phyloP scores from a whole-genome alignment of 2,797 vertebrate genomes.

The Toxotes lorentzi region DNA sequence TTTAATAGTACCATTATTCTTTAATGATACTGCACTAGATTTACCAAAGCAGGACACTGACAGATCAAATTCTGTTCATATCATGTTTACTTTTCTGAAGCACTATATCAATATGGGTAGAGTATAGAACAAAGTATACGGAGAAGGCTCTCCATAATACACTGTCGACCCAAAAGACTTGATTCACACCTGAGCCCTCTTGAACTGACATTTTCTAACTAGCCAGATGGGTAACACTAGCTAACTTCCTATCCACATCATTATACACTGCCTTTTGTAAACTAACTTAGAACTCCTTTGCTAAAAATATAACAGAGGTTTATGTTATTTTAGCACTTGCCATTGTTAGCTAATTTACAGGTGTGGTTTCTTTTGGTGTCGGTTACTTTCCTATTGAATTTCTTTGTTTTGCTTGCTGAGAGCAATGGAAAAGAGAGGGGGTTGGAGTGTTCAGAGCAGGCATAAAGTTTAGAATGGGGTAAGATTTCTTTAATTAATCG shows the following conservation, averaged over 20 bases:
- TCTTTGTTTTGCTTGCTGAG: slow-evolving; percentile 35
- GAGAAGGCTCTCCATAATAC: slow-evolving; percentile 15
- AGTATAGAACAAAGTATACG: not conserved
- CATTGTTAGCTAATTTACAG: slow-evolving; percentile 60
- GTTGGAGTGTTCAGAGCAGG: not conserved
- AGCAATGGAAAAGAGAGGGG: not conserved
- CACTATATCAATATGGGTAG: not conserved
- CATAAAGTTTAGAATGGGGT: not conserved
- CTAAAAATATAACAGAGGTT: slow-evolving; percentile 60
- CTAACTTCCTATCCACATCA: slow-evolving; percentile 52
- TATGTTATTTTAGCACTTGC: slow-evolving; percentile 52
- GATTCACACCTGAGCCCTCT: slow-evolving; percentile 19
- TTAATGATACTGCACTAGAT: slow-evolving; percentile 17
- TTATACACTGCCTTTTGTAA: slow-evolving; percentile 56
- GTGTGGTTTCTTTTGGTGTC: slow-evolving; percentile 50
- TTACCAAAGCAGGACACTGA: not conserved
- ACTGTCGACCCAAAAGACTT: slow-evolving; percentile 18
- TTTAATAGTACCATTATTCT: slow-evolving; percentile 14
- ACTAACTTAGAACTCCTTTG: slow-evolving; percentile 42
- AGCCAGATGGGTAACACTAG: slow-evolving; percentile 24
- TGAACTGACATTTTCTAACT: slow-evolving; percentile 47
- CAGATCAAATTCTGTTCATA: slow-evolving; percentile 3
- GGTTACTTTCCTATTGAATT: slow-evolving; percentile 25
- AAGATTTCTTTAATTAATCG: slow-evolving; percentile 21
- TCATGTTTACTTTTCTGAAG: slow-evolving; percentile 12